Conservation (phyloP, 2,113 vertebrate species). For the Tragulus kanchil region DNA sequence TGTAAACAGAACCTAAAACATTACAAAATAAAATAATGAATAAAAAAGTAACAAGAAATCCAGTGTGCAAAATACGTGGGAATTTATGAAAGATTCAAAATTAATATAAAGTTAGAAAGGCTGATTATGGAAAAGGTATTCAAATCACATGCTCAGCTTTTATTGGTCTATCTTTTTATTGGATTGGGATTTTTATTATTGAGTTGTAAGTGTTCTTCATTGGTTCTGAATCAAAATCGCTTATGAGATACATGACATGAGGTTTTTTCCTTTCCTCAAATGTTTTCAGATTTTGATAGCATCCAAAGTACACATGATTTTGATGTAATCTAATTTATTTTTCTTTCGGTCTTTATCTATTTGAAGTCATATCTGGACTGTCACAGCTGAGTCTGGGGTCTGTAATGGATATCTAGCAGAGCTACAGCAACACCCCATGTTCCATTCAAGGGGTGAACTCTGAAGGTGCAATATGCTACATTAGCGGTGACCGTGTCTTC, state of each 20-base stretch:
- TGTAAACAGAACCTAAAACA: neutral
- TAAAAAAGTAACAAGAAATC: neutral
- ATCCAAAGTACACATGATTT: neutral
- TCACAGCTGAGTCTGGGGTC: neutral
- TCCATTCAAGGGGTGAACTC: neutral
- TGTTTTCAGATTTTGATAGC: neutral
- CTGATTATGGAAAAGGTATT: neutral
- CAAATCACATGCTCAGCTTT: neutral
- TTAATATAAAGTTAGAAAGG: neutral
- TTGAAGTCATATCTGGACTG: neutral
- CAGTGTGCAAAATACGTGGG: neutral
- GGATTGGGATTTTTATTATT: neutral
- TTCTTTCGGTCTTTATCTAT: neutral
- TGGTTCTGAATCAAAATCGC: neutral
- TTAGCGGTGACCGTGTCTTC: neutral
- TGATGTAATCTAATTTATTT: neutral
- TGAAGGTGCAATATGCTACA: neutral
- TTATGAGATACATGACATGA: neutral
- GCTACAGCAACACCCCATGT: neutral
- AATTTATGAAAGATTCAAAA: neutral
- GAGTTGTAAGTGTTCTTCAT: neutral
- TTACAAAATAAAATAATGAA: neutral
- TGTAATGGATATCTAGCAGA: neutral
- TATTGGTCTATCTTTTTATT: neutral
- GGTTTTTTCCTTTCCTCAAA: neutral